Evolutionary conservation across 2,797 vertebrate species (phyloP).

Genomic region (Gymnoscopelus microlampas): DNA sequence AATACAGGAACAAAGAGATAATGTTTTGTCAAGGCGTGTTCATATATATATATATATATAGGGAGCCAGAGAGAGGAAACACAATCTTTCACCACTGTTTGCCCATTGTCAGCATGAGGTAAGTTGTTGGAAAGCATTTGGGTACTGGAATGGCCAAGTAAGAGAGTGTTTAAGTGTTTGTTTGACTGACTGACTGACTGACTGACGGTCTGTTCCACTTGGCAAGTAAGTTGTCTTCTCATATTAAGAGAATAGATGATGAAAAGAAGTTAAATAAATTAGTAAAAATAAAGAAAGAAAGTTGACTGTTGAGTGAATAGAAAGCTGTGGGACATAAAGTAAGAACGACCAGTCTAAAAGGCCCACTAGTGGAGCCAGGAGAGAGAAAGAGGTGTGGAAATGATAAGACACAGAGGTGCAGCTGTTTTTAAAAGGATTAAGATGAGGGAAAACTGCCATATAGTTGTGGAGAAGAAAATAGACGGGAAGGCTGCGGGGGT

Average conservation of each 20-base stretch:
- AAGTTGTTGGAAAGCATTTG: constrained; percentile 45
- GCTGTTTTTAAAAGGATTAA: constrained; percentile 16
- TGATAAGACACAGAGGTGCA: constrained; percentile 13
- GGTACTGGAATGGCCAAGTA: not conserved
- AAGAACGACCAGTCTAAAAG: constrained; percentile 48
- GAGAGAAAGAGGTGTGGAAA: constrained; percentile 42
- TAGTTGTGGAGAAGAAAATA: constrained; percentile 32
- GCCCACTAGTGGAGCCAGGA: constrained; percentile 35
- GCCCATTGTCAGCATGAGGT: constrained; percentile 46
- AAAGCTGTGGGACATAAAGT: not conserved
- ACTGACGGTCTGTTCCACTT: constrained; percentile 42
- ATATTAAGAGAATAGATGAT: too few relatives aligned
- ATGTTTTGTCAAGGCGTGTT: constrained; percentile 59
- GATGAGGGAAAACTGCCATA: constrained; percentile 29
- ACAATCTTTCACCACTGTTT: constrained; percentile 56
- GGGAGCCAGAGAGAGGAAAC: constrained; percentile 54
- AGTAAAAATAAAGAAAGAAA: not conserved
- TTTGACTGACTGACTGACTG: constrained; percentile 7
- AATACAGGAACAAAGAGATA: constrained; percentile 44
- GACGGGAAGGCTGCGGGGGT: constrained; percentile 25
- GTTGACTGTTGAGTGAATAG: constrained; percentile 1
- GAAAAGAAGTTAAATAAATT: too few relatives aligned
- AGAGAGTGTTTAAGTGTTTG: not conserved
- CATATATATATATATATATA: constrained; percentile 25
- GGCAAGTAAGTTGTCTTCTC: not conserved